phyloP scores from a whole-genome alignment of 2,888 invertebrate species.

The Mystacides longicornis region DNA sequence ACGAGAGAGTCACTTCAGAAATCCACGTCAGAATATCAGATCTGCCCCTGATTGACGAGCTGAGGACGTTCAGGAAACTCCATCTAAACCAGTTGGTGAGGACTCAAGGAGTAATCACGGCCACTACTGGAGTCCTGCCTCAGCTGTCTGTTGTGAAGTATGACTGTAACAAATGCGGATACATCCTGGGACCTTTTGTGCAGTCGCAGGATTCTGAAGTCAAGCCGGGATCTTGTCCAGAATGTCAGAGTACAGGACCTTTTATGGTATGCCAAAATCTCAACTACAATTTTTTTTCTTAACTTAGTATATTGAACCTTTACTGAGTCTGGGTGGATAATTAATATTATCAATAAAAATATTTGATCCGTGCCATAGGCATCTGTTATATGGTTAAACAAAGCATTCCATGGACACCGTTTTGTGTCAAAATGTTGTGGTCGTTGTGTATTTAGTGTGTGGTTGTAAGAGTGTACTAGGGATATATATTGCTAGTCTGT shows the following conservation, averaged over 20 bases:
- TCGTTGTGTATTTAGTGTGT: no score
- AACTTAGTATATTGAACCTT: no score
- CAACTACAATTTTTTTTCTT: no score
- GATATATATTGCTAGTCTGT: no score
- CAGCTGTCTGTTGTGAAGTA: slow-evolving; percentile 94
- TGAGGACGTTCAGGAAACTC: slow-evolving; percentile 82
- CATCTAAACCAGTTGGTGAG: slow-evolving; percentile 92
- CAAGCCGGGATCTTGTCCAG: slow-evolving; percentile 93
- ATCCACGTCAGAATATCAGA: slow-evolving; percentile 94
- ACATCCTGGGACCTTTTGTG: slow-evolving; percentile 90
- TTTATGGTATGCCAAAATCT: slow-evolving; percentile 78
- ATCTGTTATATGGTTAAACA: no score
- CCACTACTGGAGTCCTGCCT: slow-evolving; percentile 91
- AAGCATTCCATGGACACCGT: no score
- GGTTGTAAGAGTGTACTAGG: no score
- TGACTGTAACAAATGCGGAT: slow-evolving; percentile 94
- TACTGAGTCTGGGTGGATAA: no score
- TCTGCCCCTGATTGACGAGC: slow-evolving; percentile 90
- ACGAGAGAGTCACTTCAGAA: slow-evolving; percentile 87
- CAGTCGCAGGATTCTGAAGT: slow-evolving; percentile 92
- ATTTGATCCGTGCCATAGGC: no score
- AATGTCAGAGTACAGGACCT: slow-evolving; percentile 94
- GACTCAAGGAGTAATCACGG: slow-evolving; percentile 90
- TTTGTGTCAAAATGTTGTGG: no score
- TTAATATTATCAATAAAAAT: no score